Conservation (phyloP, 2,888 invertebrate genomes). For the Stenodema calcarata region DNA sequence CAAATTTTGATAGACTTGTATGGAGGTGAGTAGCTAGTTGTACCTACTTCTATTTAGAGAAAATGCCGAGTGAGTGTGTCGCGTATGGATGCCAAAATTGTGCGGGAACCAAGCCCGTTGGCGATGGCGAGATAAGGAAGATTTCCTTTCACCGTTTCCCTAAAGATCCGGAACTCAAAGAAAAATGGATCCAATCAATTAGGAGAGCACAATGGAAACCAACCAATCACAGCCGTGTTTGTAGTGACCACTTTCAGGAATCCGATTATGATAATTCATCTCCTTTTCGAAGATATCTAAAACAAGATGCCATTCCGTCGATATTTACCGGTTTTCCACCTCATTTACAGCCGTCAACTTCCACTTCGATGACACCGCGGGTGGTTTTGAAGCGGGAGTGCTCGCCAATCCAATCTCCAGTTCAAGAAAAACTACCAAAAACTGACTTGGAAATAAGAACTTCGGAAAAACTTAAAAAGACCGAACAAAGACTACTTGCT, state of each 20-base stretch:
- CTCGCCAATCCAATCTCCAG: neutral
- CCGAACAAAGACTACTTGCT: no score
- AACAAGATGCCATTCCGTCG: neutral
- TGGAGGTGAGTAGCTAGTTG: no score
- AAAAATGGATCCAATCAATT: constrained; percentile 39
- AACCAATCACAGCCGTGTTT: no score
- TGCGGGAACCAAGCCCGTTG: neutral
- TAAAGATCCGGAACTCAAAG: constrained; percentile 12
- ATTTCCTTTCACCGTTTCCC: no score
- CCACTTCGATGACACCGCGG: neutral
- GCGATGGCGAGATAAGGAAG: neutral
- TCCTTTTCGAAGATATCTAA: constrained; percentile 26
- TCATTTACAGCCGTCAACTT: constrained; percentile 24
- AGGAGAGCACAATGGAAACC: constrained; percentile 49
- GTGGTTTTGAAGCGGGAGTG: neutral
- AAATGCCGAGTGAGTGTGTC: constrained; percentile 14
- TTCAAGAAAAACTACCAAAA: no score
- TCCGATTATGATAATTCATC: constrained; percentile 41
- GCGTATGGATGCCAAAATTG: constrained; percentile 20
- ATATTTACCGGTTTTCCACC: neutral
- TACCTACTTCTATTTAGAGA: no score
- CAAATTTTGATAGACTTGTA: no score
- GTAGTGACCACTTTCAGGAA: constrained; percentile 48
- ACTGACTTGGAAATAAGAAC: no score
- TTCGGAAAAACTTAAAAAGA: neutral